Evolutionary conservation across 2,888 invertebrate genomes (phyloP).

Genomic region (Coelopa pilipes): DNA sequence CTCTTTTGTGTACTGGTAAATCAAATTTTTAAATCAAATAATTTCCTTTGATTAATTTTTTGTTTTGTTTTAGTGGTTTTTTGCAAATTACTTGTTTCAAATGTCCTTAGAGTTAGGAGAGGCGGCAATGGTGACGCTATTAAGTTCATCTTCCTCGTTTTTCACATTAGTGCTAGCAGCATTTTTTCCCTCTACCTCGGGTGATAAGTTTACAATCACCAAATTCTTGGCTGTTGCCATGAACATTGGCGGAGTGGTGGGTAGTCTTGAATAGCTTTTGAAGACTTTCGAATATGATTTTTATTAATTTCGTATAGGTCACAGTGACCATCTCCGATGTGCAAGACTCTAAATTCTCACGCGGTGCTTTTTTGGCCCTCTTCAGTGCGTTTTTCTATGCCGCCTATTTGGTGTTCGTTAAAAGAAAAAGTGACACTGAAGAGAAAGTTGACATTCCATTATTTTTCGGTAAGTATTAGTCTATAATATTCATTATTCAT

Average conservation of each 20-base stretch:
- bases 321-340: conserved; percentile 82
- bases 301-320: conserved; percentile 69
- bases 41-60: conserved; percentile 24
- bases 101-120: conserved; percentile 85
- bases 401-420: conserved; percentile 86
- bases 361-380: conserved; percentile 83
- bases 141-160: conserved; percentile 89
- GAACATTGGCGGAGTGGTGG: conserved; percentile 82
- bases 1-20: conserved; percentile 86
- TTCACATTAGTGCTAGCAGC: conserved; percentile 90
- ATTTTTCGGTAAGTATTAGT: conserved; percentile 84
- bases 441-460: conserved; percentile 94
- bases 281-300: not conserved
- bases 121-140: conserved; percentile 86
- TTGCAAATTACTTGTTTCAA: conserved; percentile 93
- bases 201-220: conserved; percentile 86
- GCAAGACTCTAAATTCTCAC: conserved; percentile 76
- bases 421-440: conserved; percentile 88
- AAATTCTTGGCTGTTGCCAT: conserved; percentile 84
- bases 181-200: conserved; percentile 82
- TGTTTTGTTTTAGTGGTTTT: conserved; percentile 82
- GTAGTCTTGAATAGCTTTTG: conserved; percentile 52
- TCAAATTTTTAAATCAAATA: not conserved
- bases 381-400: conserved; percentile 92
- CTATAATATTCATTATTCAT: no score